Percentiles rank a stretch among this genome's conserved stretches.
Conservation (phyloP, 92 coral and sea anemone species). For the Paragorgia papillata region DNA sequence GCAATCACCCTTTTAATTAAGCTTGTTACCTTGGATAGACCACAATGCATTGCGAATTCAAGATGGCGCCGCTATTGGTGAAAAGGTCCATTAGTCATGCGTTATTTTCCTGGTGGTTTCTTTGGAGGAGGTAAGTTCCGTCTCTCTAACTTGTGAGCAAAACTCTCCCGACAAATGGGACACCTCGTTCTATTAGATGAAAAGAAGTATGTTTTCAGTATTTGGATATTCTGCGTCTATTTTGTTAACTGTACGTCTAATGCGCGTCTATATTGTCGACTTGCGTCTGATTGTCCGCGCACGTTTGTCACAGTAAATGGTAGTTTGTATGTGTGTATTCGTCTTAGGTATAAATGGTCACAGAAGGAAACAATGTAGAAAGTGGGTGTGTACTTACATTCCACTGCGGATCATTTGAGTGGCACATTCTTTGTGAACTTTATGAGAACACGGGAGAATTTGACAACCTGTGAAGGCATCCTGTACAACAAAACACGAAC, state of each 20-base stretch:
- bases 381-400: constrained; percentile 3
- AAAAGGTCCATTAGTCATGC: too few relatives aligned
- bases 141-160: constrained; percentile 15
- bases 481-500: constrained; percentile 26
- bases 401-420: constrained; percentile 63
- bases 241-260: too few relatives aligned
- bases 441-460: constrained; percentile 79
- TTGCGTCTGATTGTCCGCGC: too few relatives aligned
- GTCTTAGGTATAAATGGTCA: too few relatives aligned
- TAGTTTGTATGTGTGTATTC: too few relatives aligned
- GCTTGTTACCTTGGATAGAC: too few relatives aligned
- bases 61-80: too few relatives aligned
- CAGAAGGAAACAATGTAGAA: neutral
- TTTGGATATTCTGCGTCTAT: too few relatives aligned
- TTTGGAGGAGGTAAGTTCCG: neutral
- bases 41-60: too few relatives aligned
- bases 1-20: too few relatives aligned
- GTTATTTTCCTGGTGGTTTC: neutral
- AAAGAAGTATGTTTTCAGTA: neutral
- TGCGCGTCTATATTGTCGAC: too few relatives aligned
- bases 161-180: constrained; percentile 46
- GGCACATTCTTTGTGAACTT: constrained; percentile 79
- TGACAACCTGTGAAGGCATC: constrained; percentile 90
- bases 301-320: too few relatives aligned
- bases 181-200: constrained; percentile 32